Evolutionary conservation across 2,113 vertebrate genomes (phyloP).

Genomic region (Cavia aperea): DNA sequence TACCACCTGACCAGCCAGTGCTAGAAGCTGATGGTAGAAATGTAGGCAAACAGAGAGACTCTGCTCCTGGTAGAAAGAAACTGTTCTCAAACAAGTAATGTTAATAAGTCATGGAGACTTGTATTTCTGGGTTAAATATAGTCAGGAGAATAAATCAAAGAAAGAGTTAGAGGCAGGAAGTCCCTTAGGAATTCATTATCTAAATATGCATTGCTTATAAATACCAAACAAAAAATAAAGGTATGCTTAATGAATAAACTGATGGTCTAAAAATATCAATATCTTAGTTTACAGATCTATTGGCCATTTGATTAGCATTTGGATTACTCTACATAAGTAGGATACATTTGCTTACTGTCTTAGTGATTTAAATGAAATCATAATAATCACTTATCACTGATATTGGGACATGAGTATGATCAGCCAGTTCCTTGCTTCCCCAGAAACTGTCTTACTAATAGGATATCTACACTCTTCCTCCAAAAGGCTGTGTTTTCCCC

Average conservation of each 20-base stretch:
- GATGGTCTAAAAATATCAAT: not conserved
- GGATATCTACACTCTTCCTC: not conserved
- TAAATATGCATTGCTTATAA: not conserved
- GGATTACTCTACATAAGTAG: not conserved
- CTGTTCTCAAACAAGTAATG: not conserved
- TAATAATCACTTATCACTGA: not conserved
- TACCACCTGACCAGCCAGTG: not conserved
- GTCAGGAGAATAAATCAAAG: not conserved
- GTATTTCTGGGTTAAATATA: not conserved
- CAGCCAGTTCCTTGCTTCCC: not conserved
- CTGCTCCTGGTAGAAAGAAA: not conserved
- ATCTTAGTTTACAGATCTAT: not conserved
- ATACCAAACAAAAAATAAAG: not conserved
- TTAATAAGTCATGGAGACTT: not conserved
- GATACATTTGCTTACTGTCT: not conserved
- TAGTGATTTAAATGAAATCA: not conserved
- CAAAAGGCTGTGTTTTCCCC: not conserved
- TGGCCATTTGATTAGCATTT: not conserved
- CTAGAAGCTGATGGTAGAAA: not conserved
- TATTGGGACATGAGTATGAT: not conserved
- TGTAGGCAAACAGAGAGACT: not conserved
- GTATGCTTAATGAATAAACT: not conserved
- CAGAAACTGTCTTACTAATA: not conserved
- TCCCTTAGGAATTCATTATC: not conserved
- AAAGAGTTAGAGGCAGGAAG: not conserved